Evolutionary conservation across 2,113 vertebrate species (phyloP), one percentile per base, ranked within the genome.

Genomic region (Australoheros scitulus): DNA sequence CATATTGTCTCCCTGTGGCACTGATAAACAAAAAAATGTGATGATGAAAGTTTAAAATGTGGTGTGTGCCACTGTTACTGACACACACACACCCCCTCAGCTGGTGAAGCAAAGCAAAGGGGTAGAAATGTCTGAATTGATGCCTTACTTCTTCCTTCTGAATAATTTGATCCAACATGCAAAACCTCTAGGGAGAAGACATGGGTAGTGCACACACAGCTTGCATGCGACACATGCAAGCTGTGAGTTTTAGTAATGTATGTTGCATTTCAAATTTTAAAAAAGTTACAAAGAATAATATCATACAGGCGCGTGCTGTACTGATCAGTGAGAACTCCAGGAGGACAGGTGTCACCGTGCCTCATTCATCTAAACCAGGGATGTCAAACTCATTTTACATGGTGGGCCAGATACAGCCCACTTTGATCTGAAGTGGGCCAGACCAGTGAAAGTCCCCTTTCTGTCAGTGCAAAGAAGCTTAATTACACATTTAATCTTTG

Each of bases 31-130:
- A 88, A 29, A 29, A 87, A 34, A 11, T 47, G 61, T 41, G 18
- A 68, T 83, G 89, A 90, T 88, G 82, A 87, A 91, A 87, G 82
- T 90, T 91, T 87, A 72, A 83, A 74, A 87, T 64, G 72, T 74
- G 70, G 63, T 65, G 52, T 77, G 52, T 76, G 64, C 59, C 68
- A 24, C 84, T 76, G 84, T 61, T 32, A 75, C 50, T 36, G 68
- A 87, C 81, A 65, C 36, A 36, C 34, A 36, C 36, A 2, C 36
- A 36, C 8, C 34, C 34, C 34, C 34, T 59, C n/a, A 55, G 80
- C 84, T 83, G 81, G 60, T 38, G 68, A 43, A 2, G 26, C 74
- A 76, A 58, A 76, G 20, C 43, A 4, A 4, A n/a, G 3, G 4
- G 65, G 34, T 17, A 29, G 47, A 61, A 79, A 80, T 76, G 59